Conservation (phyloP, 2,113 vertebrate species). For the Mus musculus region GRCm39 chr7:116048001-116048500, state of each 20-base stretch:
- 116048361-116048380: no score
- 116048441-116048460: no score
- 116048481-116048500: not conserved
- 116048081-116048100: not conserved
- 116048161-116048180: not conserved
- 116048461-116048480: not conserved
- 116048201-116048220: not conserved
- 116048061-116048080: not conserved
- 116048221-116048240: not conserved
- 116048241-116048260: constrained; percentile 29
- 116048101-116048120: not conserved
- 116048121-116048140: not conserved
- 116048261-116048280: not conserved
- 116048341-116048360: no score
- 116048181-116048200: not conserved
- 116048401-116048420: no score
- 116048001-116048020: not conserved
- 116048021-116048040: not conserved
- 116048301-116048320: not conserved
- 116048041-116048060: not conserved
- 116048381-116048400: no score
- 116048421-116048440: no score
- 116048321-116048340: no score
- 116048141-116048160: not conserved
- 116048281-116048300: not conserved